phyloP scores from a whole-genome alignment of 2,888 invertebrate genomes.

The Ptychoptera albimana region DNA sequence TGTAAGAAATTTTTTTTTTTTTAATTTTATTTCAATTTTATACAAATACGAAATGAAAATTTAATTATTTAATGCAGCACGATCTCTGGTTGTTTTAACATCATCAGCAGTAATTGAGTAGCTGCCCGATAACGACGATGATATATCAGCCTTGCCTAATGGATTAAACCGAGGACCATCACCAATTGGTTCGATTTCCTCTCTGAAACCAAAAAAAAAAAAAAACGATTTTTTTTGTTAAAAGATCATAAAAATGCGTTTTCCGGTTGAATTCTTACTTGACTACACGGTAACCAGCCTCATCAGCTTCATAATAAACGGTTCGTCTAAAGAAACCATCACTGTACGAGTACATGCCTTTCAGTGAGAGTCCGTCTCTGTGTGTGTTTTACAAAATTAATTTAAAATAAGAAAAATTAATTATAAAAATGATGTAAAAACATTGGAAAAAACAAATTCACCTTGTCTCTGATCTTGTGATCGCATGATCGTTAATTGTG shows the following conservation, averaged over 20 bases:
- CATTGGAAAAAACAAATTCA: not conserved
- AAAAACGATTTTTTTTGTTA: slow-evolving; percentile 3
- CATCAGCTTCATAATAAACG: slow-evolving; percentile 41
- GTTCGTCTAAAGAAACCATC: slow-evolving; percentile 40
- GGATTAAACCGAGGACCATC: slow-evolving; percentile 33
- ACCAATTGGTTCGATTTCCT: slow-evolving; percentile 32
- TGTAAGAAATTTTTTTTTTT: too few relatives aligned
- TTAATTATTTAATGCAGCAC: not conserved
- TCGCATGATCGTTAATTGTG: slow-evolving; percentile 31
- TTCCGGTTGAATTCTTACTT: too few relatives aligned
- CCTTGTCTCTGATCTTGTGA: slow-evolving; percentile 27
- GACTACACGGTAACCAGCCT: slow-evolving; percentile 42
- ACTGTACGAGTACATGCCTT: slow-evolving; percentile 40
- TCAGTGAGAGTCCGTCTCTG: slow-evolving; percentile 15
- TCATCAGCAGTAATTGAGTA: slow-evolving; percentile 32
- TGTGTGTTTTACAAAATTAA: not conserved
- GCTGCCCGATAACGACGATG: slow-evolving; percentile 28
- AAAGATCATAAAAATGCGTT: too few relatives aligned
- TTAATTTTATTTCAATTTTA: too few relatives aligned
- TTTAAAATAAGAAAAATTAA: not conserved
- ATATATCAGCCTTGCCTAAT: slow-evolving; percentile 31
- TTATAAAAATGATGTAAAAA: not conserved
- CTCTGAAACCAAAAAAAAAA: slow-evolving; percentile 18
- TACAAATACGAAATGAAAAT: too few relatives aligned
- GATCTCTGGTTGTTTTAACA: slow-evolving; percentile 7